A percentile compares a stretch with the other conserved stretches of the same genome.
These are phyloP conservation scores for Venustoraphidia nigricollis DNA, from an alignment of 2,888 invertebrate genomes.

Conservation along the genomic window DNA sequence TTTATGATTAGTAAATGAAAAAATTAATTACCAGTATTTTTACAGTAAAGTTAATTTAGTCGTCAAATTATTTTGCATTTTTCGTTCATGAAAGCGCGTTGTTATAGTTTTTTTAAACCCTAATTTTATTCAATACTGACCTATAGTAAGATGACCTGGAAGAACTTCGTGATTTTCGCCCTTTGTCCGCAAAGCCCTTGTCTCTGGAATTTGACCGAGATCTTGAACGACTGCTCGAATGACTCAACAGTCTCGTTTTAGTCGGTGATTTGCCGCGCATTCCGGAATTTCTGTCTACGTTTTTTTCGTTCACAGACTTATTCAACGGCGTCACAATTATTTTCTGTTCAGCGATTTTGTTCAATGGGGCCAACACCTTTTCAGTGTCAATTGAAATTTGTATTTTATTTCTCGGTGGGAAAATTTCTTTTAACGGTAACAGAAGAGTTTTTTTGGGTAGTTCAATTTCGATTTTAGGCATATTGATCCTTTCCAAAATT, in stretches of 20 bases:
- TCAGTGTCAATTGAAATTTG: constrained; percentile 4
- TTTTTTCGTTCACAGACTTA: background rate
- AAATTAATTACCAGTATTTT: too few species aligned
- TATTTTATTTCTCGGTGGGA: constrained; percentile 1
- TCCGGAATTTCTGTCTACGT: background rate
- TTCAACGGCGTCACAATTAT: background rate
- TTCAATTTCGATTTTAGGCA: constrained; percentile 5
- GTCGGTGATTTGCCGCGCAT: background rate
- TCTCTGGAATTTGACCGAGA: constrained; percentile 11
- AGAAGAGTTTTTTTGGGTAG: constrained; percentile 1
- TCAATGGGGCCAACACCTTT: constrained; percentile 1
- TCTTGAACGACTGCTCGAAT: constrained; percentile 11
- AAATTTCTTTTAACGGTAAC: background rate
- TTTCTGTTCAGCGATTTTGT: constrained; percentile 1
- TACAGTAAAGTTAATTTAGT: too few species aligned
- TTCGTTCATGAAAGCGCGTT: too few species aligned
- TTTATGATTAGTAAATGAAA: too few species aligned
- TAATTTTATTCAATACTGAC: too few species aligned
- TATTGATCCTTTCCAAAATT: constrained; percentile 13
- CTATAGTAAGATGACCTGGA: constrained; percentile 33
- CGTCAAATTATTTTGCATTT: too few species aligned
- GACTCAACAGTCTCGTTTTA: background rate
- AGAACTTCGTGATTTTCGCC: constrained; percentile 27
- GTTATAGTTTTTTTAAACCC: too few species aligned
- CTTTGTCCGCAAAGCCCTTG: constrained; percentile 12